These are phyloP conservation scores for Cathartes aura DNA, from an alignment of 2,113 vertebrate genomes.

Conservation along the genomic window DNA sequence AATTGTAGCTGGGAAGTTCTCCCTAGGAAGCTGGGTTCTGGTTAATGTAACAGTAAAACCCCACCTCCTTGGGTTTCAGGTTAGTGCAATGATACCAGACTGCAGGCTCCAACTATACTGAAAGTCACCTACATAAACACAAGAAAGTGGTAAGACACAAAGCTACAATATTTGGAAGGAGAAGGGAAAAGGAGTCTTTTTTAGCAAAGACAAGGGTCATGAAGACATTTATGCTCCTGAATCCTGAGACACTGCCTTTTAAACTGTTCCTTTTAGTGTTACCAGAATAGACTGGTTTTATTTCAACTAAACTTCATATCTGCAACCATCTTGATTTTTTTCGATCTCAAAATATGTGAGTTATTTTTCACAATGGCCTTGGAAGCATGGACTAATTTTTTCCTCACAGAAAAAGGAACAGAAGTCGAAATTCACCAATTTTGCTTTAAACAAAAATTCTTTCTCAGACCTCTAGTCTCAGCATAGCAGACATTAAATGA, in stretches of 20 bases:
- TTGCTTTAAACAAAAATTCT: constrained; percentile 7
- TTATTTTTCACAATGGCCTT: not conserved
- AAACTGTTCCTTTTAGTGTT: not conserved
- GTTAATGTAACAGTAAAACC: not conserved
- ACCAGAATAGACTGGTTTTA: not conserved
- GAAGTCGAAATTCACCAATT: not conserved
- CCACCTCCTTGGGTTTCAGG: not conserved
- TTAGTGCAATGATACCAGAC: not conserved
- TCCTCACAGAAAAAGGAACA: not conserved
- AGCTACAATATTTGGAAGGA: not conserved
- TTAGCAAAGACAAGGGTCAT: not conserved
- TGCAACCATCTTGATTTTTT: not conserved
- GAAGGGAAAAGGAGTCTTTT: not conserved
- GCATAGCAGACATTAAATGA: constrained; percentile 47
- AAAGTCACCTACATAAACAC: not conserved
- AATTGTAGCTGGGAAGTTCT: not conserved
- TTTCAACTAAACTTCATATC: not conserved
- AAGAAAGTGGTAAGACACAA: not conserved
- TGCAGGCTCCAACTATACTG: not conserved
- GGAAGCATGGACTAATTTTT: not conserved
- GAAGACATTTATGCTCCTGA: not conserved
- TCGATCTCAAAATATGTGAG: not conserved
- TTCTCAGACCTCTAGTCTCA: constrained; percentile 21
- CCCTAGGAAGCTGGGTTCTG: not conserved
- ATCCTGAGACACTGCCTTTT: not conserved